Evolutionary conservation across 1,140 invertebrate species (phyloP), one percentile per base, ranked within the genome.

Genomic region (Zophobas morio): DNA sequence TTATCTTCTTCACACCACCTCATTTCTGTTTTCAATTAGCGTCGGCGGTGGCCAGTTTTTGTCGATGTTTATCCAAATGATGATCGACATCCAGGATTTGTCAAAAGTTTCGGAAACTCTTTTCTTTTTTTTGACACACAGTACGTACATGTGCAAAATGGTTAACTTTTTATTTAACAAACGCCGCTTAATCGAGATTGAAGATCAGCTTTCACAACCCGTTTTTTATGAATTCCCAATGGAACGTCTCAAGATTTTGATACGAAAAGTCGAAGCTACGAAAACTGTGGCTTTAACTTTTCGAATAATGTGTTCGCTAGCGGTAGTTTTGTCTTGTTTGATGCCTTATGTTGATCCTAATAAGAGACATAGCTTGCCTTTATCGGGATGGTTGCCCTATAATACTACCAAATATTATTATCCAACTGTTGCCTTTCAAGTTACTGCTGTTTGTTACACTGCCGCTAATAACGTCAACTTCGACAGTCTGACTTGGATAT

Each of bases 331-430:
- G 37, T 75, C 72, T 40, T 66, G 60, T 3, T 40, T 77, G 3
- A 60, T 79, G 6, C 78, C 78, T 33, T 60, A 33, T 39, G 1
- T 79, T 32, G 78, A 79, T 42, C 33, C 63, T 1, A 77, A 37
- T n/a, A 53, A 53, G 34, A 57, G 56, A 6, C 34, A 37, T 1
- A 20, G 39, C 8, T 57, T 79, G 32, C 74, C 78, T 8, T 71
- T 79, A 32, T 53, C 74, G 0, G 78, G 78, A 33, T 79, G 78
- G 78, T 47, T 79, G n/a, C 78, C 78, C 33, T 42, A 60, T 2
- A 42, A 63, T n/a, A 46, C 57, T 3, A 70, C 51, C 35, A 56
- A 53, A 57, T 78, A 75, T 72, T 74, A 70, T 8, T 75, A 66
- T 33, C 49, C 34, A 1, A 40, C 35, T n/a, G 47, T 72, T 49